These are phyloP conservation scores for Xanthorhoe designata DNA, from an alignment of 2,888 invertebrate species.

Conservation along the genomic window DNA sequence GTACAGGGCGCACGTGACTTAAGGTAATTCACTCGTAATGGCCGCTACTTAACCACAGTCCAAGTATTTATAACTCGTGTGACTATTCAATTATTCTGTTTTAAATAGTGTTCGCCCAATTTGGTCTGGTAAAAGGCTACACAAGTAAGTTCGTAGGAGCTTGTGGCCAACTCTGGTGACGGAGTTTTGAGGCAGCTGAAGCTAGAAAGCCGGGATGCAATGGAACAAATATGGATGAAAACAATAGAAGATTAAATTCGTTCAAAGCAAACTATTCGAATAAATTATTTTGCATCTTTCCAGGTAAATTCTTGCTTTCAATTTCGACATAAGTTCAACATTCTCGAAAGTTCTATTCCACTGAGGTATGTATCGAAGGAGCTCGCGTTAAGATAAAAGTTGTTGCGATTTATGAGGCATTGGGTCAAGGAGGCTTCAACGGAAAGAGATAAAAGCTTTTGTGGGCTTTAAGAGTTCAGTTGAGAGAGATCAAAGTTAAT, in stretches of 20 bases:
- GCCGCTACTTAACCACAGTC: background rate
- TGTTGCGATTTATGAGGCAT: slow-evolving; percentile 42
- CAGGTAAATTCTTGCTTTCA: background rate
- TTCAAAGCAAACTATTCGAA: background rate
- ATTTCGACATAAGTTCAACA: background rate
- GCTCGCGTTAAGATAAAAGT: slow-evolving; percentile 43
- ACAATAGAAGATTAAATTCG: too few species aligned
- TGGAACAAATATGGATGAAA: too few species aligned
- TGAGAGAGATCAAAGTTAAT: slow-evolving; percentile 18
- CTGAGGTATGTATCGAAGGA: slow-evolving; percentile 13
- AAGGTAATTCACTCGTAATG: background rate
- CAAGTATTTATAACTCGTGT: background rate
- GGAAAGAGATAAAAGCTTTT: slow-evolving; percentile 43
- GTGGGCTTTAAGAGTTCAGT: slow-evolving; percentile 25
- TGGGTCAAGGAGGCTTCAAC: slow-evolving; percentile 38
- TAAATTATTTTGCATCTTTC: background rate
- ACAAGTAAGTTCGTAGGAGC: too few species aligned
- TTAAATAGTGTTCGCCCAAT: too few species aligned
- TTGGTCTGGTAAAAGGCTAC: too few species aligned
- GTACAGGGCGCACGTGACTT: background rate
- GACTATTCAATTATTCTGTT: too few species aligned
- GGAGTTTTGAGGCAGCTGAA: too few species aligned
- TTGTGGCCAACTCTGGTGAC: too few species aligned
- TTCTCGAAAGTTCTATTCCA: background rate
- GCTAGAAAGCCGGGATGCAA: too few species aligned